Evolutionary conservation across 2,113 vertebrate genomes (phyloP).

Genomic region (Willisornis vidua): DNA sequence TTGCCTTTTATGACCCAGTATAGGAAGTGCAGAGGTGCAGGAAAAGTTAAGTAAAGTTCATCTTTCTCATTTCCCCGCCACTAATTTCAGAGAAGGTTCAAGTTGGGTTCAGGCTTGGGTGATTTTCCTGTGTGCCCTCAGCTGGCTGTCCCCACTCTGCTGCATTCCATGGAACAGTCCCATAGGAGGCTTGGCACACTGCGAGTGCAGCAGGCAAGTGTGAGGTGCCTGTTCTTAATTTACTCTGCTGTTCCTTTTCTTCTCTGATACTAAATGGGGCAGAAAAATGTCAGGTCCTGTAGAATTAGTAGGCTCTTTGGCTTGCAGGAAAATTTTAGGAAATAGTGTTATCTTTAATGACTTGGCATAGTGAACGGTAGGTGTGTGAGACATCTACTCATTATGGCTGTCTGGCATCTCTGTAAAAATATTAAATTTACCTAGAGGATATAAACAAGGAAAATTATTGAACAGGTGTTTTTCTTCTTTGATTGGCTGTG

Average conservation of each 20-base stretch:
- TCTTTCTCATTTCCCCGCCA: background rate
- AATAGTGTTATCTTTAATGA: background rate
- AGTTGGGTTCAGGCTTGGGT: background rate
- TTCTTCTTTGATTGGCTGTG: background rate
- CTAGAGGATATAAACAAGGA: background rate
- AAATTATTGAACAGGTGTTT: background rate
- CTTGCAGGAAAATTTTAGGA: background rate
- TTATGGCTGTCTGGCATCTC: background rate
- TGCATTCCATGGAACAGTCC: background rate
- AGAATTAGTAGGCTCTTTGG: background rate
- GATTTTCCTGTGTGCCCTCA: background rate
- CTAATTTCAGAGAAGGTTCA: background rate
- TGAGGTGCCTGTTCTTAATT: background rate
- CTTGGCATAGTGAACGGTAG: background rate
- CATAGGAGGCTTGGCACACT: background rate
- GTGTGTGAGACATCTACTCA: background rate
- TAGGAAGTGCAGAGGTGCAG: background rate
- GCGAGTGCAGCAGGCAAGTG: background rate
- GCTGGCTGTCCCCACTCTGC: background rate
- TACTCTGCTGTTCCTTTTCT: background rate
- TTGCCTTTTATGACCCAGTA: background rate
- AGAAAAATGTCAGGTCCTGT: background rate
- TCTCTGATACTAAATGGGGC: background rate
- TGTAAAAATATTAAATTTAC: background rate
- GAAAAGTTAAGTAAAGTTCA: conserved; percentile 27